Percentiles rank a stretch among this genome's conserved stretches.
These are phyloP conservation scores for Drosophila ananassae DNA, from an alignment of 1,140 invertebrate genomes.

Conservation along the genomic window DNA sequence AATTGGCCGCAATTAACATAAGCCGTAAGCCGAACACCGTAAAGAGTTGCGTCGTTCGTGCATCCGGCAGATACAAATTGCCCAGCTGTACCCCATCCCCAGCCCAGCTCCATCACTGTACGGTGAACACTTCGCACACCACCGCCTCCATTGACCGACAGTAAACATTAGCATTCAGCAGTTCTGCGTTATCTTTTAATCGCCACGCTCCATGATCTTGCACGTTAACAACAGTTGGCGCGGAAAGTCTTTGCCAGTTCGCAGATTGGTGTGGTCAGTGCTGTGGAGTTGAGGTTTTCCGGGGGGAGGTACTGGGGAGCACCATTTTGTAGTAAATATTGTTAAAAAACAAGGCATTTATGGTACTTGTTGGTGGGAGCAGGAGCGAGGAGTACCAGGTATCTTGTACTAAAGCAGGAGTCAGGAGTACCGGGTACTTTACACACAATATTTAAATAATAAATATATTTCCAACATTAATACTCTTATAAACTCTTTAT, in stretches of 20 bases:
- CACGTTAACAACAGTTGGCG: constrained; percentile 54
- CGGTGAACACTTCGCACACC: constrained; percentile 3
- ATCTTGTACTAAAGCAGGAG: too few species aligned
- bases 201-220: constrained; percentile 67
- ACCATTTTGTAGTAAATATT: too few species aligned
- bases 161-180: constrained; percentile 27
- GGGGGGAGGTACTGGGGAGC: too few species aligned
- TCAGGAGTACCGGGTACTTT: too few species aligned
- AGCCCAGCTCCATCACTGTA: background rate
- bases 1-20: constrained; percentile 67
- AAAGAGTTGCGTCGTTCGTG: constrained; percentile 29
- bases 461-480: too few species aligned
- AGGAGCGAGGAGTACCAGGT: too few species aligned
- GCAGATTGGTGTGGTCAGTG: constrained; percentile 32
- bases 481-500: too few species aligned
- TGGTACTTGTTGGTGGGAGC: too few species aligned
- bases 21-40: constrained; percentile 52
- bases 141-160: background rate
- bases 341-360: too few species aligned
- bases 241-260: constrained; percentile 42
- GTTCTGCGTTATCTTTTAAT: constrained; percentile 59
- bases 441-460: too few species aligned
- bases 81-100: background rate
- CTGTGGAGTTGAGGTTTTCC: constrained; percentile 23
- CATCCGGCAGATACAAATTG: constrained; percentile 53